These are phyloP conservation scores for Drosophila melanica DNA, from an alignment of 1,140 invertebrate species.

Conservation along the genomic window DNA sequence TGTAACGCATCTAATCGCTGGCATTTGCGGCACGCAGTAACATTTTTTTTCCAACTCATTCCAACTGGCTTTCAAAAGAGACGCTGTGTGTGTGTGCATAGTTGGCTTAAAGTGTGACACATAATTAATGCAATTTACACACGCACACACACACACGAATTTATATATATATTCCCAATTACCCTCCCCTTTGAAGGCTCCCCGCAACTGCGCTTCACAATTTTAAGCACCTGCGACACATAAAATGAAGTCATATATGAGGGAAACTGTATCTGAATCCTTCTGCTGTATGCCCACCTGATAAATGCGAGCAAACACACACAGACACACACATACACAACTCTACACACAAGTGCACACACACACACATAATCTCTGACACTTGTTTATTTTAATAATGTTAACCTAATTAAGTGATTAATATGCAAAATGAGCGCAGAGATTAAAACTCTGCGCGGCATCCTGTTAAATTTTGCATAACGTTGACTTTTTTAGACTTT, in stretches of 20 bases:
- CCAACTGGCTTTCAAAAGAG: constrained; percentile 29
- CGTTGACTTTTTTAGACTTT: constrained; percentile 8
- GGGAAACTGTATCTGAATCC: constrained; percentile 21
- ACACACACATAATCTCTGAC: constrained; percentile 31
- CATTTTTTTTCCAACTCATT: constrained; percentile 27
- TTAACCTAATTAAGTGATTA: constrained; percentile 81
- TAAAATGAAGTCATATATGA: constrained; percentile 62
- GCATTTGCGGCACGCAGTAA: constrained; percentile 55
- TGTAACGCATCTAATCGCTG: constrained; percentile 65
- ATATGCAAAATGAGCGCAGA: constrained; percentile 78
- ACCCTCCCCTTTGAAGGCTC: neutral
- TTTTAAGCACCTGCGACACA: constrained; percentile 64
- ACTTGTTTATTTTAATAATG: constrained; percentile 78
- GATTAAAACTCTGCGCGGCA: constrained; percentile 69
- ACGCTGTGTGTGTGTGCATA: constrained; percentile 35
- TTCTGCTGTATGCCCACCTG: constrained; percentile 30
- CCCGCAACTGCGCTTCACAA: constrained; percentile 26
- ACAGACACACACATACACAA: constrained; percentile 16
- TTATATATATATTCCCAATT: neutral
- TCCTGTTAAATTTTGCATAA: constrained; percentile 75
- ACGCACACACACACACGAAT: constrained; percentile 22
- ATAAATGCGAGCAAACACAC: constrained; percentile 62
- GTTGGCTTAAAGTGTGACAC: constrained; percentile 52
- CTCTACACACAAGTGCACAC: constrained; percentile 14
- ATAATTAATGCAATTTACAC: constrained; percentile 54